phyloP scores from a whole-genome alignment of 1,140 invertebrate species.

The Neuroterus valhalla region DNA sequence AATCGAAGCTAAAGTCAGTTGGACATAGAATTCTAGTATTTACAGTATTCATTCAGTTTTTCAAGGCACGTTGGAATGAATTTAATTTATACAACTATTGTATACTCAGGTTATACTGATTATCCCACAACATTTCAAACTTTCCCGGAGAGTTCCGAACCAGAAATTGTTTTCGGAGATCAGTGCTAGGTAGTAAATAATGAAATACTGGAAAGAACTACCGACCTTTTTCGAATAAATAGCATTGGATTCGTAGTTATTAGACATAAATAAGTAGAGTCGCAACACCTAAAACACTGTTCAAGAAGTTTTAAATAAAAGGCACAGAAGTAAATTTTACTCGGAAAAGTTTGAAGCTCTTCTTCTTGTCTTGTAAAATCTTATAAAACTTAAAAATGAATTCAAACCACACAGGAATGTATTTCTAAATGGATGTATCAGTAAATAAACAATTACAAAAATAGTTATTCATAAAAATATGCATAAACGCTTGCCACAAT shows the following conservation, averaged over 20 bases:
- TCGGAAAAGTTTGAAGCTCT: not conserved
- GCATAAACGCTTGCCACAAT: not conserved
- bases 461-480: not conserved
- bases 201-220: not conserved
- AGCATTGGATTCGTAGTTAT: not conserved
- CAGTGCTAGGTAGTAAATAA: not conserved
- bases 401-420: constrained; percentile 16
- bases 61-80: constrained; percentile 26
- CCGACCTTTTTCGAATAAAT: not conserved
- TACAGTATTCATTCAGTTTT: constrained; percentile 1
- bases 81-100: not conserved
- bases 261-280: constrained; percentile 19
- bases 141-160: not conserved
- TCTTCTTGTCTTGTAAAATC: not conserved
- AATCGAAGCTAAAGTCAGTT: constrained; percentile 12
- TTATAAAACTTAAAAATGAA: constrained; percentile 6
- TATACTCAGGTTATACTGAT: not conserved
- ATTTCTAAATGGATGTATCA: not conserved
- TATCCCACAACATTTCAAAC: not conserved
- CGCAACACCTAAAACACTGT: not conserved
- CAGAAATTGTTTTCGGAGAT: not conserved
- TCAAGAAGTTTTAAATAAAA: not conserved
- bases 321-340: constrained; percentile 1
- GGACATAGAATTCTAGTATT: constrained; percentile 11
- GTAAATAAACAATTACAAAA: not conserved